Percentiles rank a stretch among this genome's conserved stretches.
Conservation (phyloP, 2,888 invertebrate species). For the Masnerella sp. region DNA sequence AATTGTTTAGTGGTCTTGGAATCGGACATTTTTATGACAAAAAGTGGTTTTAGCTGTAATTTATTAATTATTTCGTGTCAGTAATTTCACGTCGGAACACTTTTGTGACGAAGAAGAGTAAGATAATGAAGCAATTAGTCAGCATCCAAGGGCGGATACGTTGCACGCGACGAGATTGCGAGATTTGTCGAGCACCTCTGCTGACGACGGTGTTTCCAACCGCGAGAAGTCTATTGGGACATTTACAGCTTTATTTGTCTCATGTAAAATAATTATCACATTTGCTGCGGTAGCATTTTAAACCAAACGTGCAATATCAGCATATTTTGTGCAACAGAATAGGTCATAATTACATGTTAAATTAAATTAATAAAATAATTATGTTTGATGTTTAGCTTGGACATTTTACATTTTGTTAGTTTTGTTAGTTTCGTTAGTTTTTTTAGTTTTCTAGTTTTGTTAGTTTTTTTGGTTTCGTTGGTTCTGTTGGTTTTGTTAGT, state of each 20-base stretch:
- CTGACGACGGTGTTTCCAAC: conserved; percentile 20
- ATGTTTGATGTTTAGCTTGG: too few species aligned
- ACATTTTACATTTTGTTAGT: too few species aligned
- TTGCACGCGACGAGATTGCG: conserved; percentile 52
- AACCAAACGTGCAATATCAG: too few species aligned
- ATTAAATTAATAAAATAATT: too few species aligned
- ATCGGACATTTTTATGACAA: background rate
- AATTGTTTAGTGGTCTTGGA: conserved; percentile 22
- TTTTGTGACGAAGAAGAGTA: conserved; percentile 41
- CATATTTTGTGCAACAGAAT: too few species aligned
- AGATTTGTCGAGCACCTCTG: conserved; percentile 42
- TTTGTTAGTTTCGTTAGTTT: too few species aligned
- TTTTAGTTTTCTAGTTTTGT: too few species aligned
- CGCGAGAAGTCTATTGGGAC: conserved; percentile 50
- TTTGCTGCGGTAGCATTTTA: too few species aligned
- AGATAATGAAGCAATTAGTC: conserved; percentile 57
- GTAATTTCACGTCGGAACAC: conserved; percentile 40
- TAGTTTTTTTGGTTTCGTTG: too few species aligned
- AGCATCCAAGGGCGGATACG: conserved; percentile 50
- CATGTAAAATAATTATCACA: background rate
- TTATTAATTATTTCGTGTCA: conserved; percentile 48
- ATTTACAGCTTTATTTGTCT: conserved; percentile 56
- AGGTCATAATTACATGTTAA: too few species aligned
- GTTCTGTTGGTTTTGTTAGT: too few species aligned
- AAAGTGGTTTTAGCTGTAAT: conserved; percentile 19